Conservation (phyloP, 2,888 invertebrate species). For the Cheilosia pagana region DNA sequence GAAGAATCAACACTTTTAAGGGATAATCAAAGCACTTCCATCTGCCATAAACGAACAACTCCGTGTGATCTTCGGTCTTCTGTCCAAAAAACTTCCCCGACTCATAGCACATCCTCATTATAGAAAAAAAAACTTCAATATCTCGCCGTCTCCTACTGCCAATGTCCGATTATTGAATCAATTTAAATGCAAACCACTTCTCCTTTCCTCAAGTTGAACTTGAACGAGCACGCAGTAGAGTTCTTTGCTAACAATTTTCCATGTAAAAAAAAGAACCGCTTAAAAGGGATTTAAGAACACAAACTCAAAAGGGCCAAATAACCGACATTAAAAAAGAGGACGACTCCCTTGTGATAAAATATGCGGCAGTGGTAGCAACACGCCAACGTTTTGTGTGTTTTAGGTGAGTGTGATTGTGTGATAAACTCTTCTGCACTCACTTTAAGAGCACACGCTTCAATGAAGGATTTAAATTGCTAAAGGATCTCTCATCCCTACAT, state of each 20-base stretch:
- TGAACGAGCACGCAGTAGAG: constrained; percentile 29
- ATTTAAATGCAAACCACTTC: constrained; percentile 37
- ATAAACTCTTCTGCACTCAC: constrained; percentile 74
- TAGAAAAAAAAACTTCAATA: background rate
- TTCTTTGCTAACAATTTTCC: constrained; percentile 40
- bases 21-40: too few relatives aligned
- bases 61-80: too few relatives aligned
- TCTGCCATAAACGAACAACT: too few relatives aligned
- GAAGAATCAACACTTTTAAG: too few relatives aligned
- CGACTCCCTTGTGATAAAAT: constrained; percentile 71
- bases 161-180: constrained; percentile 6
- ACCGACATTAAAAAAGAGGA: constrained; percentile 74
- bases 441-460: constrained; percentile 75
- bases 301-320: constrained; percentile 72
- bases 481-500: constrained; percentile 55
- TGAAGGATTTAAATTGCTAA: constrained; percentile 75
- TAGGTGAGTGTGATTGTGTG: constrained; percentile 74
- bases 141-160: background rate
- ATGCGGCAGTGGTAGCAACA: constrained; percentile 74
- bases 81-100: background rate
- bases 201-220: constrained; percentile 55
- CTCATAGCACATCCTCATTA: background rate
- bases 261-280: constrained; percentile 50
- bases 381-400: constrained; percentile 68
- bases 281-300: constrained; percentile 60